A percentile compares a stretch with the other conserved stretches of the same genome.
Evolutionary conservation across 2,797 vertebrate genomes (phyloP).

Genomic region (Pygocentrus nattereri): DNA sequence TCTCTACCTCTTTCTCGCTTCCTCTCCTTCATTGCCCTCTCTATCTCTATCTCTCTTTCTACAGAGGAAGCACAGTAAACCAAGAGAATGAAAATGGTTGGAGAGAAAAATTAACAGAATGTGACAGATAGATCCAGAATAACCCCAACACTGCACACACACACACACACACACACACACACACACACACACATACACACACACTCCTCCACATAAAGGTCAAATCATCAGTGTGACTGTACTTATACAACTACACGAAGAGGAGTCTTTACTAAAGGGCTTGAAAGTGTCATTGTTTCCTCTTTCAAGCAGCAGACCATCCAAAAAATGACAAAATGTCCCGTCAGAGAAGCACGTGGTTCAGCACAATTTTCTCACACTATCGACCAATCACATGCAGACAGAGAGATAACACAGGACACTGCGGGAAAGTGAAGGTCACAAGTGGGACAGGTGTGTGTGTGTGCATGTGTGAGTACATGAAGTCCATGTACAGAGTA

Average conservation of each 20-base stretch:
- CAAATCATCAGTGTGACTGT: not conserved
- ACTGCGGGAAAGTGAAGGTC: conserved; percentile 69
- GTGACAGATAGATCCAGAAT: conserved; percentile 53
- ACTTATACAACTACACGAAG: not conserved
- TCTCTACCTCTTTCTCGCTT: not conserved
- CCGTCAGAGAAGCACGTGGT: not conserved
- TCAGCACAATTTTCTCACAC: conserved; percentile 7
- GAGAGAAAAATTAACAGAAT: conserved; percentile 32
- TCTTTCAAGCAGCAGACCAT: not conserved
- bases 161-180: too few species aligned
- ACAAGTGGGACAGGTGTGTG: conserved; percentile 45
- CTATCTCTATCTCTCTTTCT: not conserved
- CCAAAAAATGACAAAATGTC: not conserved
- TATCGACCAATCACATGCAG: conserved; percentile 11
- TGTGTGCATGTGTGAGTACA: conserved; percentile 26
- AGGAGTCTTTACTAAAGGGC: not conserved
- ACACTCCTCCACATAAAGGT: conserved; percentile 9
- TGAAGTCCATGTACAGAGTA: too few species aligned
- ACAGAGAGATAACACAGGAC: conserved; percentile 56
- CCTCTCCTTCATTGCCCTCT: not conserved
- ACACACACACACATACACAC: conserved; percentile 6
- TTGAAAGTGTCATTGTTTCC: not conserved
- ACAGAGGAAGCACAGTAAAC: conserved; percentile 22
- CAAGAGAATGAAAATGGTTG: not conserved
- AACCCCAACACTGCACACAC: conserved; percentile 17